phyloP scores from a whole-genome alignment of 2,888 invertebrate species.

The Platycnemis pennipes region DNA sequence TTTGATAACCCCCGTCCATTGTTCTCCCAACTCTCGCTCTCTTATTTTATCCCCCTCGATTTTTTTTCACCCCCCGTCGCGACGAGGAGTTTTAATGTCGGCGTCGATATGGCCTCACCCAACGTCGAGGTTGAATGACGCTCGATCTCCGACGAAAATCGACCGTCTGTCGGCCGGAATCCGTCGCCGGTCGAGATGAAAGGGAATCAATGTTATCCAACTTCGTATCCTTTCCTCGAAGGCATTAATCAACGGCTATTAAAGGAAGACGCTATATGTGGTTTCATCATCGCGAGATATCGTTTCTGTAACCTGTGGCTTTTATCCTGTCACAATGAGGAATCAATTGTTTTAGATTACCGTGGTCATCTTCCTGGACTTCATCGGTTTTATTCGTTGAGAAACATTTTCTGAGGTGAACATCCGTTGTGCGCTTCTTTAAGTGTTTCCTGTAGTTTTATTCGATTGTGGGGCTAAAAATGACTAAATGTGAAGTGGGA shows the following conservation, averaged over 20 bases:
- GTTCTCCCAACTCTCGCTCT: constrained; percentile 10
- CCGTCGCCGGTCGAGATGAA: background rate
- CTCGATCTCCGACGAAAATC: background rate
- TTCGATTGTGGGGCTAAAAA: no score
- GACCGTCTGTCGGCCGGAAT: background rate
- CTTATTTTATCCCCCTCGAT: background rate
- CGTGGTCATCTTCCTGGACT: background rate
- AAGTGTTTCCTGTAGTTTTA: background rate
- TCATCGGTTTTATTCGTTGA: background rate
- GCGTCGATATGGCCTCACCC: background rate
- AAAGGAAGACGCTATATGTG: background rate
- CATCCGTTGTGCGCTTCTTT: background rate
- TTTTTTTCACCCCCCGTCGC: background rate
- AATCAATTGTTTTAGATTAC: background rate
- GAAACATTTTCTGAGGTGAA: background rate
- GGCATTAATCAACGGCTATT: background rate
- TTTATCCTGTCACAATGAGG: background rate
- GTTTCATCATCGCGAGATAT: background rate
- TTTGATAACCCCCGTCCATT: background rate
- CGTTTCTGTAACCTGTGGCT: background rate
- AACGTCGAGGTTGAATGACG: background rate
- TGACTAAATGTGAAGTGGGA: no score
- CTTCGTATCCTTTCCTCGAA: background rate
- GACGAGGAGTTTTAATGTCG: background rate
- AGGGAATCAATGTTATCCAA: background rate